Evolutionary conservation across 2,888 invertebrate genomes (phyloP), one percentile per base, ranked within the genome.

Genomic region (Leucophenga montana): DNA sequence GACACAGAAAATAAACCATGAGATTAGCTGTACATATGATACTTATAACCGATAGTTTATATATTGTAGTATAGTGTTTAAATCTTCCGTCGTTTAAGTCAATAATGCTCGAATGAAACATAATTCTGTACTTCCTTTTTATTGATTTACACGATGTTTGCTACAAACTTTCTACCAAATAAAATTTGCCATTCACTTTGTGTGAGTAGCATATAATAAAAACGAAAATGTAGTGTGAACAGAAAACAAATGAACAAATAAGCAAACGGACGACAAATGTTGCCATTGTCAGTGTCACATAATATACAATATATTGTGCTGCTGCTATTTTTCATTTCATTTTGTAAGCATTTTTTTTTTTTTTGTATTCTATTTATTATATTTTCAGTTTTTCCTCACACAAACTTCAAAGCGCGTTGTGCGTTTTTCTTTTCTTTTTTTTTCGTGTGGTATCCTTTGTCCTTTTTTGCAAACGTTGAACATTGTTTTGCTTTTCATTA

Each of bases 401-500:
- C 9, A 39, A 8, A 39, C 57, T 57, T 22, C 18, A 16, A 50
- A 16, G 50, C 50, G 18, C 50, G 50, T 50, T 50, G 14, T 50
- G 50, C 50, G 1, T 56, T 39, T 39, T 33, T 59, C 5, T 31
- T 13, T 20, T 62, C 11, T n/a, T 50, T 50, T n/a, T 18, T n/a
- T 8, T 16, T 50, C 6, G 11, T 50, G 16, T 50, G 16, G 50
- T 50, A 5, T 50, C 18, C 16, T 50, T 50, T 50, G 1, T 50
- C 4, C 16, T 50, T 50, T 50, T 50, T 50, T 13, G 50, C 66
- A 50, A n/a, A 3, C 50, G n/a, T 27, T 50, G 8, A 69, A 68
- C 73, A 73, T 75, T 67, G 75, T 69, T 69, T 69, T 56, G 67
- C 27, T 73, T 80, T 70, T 74, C 78, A 70, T 77, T 78, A 68